phyloP scores from a whole-genome alignment of 2,113 vertebrate species.

The Geococcyx californianus region DNA sequence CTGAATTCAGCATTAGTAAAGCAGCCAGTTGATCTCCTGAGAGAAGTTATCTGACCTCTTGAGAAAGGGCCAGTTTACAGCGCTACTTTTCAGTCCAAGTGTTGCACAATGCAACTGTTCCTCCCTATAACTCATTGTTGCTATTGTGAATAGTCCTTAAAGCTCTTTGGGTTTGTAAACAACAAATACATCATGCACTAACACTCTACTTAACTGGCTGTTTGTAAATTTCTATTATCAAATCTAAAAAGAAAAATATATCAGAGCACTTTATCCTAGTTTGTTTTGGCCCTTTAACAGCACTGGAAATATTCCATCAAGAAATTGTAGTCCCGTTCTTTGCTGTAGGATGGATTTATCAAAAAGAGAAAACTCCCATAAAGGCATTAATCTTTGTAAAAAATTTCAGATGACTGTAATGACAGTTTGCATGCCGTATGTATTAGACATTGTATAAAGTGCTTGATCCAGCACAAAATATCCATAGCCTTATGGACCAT shows the following conservation, averaged over 20 bases:
- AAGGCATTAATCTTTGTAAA: slow-evolving; percentile 40
- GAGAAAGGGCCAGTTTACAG: neutral
- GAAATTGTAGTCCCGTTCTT: neutral
- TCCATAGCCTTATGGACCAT: neutral
- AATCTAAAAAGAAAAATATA: neutral
- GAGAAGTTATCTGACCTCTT: neutral
- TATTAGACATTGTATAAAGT: slow-evolving; percentile 1
- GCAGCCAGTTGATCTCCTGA: neutral
- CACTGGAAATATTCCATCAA: neutral
- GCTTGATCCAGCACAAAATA: slow-evolving; percentile 31
- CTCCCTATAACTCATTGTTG: neutral
- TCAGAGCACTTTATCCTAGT: neutral
- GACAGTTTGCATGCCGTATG: slow-evolving; percentile 12
- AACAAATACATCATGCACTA: neutral
- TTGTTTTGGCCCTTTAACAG: neutral
- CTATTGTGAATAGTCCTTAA: neutral
- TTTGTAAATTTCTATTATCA: neutral
- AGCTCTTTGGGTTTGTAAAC: neutral
- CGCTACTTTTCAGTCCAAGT: neutral
- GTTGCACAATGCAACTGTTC: neutral
- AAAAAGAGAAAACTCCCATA: neutral
- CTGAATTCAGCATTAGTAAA: neutral
- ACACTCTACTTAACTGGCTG: neutral
- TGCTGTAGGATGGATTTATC: neutral
- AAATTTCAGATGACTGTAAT: neutral